phyloP scores from a whole-genome alignment of 2,888 invertebrate species.

The Cosmorhoe ocellata region DNA sequence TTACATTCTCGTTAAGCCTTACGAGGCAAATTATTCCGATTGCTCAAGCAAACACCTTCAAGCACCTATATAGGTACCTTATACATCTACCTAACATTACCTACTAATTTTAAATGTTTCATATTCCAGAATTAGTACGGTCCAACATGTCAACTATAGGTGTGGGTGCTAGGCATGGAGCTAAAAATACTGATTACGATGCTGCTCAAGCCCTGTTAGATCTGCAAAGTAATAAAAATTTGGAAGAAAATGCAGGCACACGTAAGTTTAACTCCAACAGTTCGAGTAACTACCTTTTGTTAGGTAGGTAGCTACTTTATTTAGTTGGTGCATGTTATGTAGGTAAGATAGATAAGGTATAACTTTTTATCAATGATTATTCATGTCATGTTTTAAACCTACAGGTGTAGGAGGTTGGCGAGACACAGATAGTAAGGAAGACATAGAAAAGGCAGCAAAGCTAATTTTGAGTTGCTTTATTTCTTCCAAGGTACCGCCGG shows the following conservation, averaged over 20 bases:
- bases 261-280: constrained; percentile 23
- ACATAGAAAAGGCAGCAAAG: constrained; percentile 39
- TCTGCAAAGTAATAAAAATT: constrained; percentile 37
- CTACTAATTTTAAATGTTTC: too few species aligned
- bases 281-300: too few species aligned
- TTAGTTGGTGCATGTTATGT: too few species aligned
- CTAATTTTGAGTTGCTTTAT: constrained; percentile 43
- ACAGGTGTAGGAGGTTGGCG: constrained; percentile 21
- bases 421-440: constrained; percentile 29
- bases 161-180: constrained; percentile 17
- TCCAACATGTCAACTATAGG: constrained; percentile 29
- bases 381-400: neutral
- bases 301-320: too few species aligned
- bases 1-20: too few species aligned
- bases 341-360: too few species aligned
- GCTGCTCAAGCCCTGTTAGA: constrained; percentile 46
- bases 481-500: constrained; percentile 30
- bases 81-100: too few species aligned
- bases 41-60: too few species aligned
- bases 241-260: constrained; percentile 15
- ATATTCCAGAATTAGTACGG: neutral
- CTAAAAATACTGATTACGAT: constrained; percentile 39
- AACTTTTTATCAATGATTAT: too few species aligned
- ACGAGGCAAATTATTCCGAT: too few species aligned
- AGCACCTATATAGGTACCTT: too few species aligned